Conservation (phyloP, 2,888 invertebrate species). For the Philonicus albiceps region DNA sequence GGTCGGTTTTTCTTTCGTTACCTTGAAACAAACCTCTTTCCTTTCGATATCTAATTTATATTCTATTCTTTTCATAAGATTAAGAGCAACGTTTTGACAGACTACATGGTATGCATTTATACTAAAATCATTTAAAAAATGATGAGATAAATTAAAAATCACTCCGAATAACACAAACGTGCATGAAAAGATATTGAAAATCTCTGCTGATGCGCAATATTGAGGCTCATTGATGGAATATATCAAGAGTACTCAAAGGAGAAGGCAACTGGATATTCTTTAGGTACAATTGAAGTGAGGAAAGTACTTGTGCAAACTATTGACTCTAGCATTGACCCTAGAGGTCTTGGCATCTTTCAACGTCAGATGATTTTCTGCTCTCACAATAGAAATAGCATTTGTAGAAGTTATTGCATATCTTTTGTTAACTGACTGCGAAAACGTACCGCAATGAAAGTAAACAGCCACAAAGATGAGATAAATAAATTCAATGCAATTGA, state of each 20-base stretch:
- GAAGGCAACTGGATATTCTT: slow-evolving; percentile 6
- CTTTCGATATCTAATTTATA: not conserved
- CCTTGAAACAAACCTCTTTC: not conserved
- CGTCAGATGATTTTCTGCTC: not conserved
- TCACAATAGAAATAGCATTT: not conserved
- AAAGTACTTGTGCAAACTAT: slow-evolving; percentile 7
- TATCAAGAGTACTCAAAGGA: not conserved
- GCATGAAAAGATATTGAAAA: not conserved
- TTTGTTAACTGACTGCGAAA: not conserved
- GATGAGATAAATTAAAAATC: not conserved
- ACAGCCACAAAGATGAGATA: not conserved
- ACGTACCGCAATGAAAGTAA: not conserved
- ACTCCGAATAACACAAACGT: not conserved
- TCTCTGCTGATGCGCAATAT: not conserved
- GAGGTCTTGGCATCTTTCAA: slow-evolving; percentile 4
- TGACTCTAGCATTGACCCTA: slow-evolving; percentile 17
- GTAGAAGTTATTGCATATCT: not conserved
- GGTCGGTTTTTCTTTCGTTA: not conserved
- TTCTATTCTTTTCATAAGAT: not conserved
- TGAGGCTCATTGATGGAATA: not conserved
- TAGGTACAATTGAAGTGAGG: not conserved
- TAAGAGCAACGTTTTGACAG: not conserved
- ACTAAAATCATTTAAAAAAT: not conserved
- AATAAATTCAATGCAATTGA: not conserved
- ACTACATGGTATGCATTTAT: not conserved